Evolutionary conservation across 2,113 vertebrate genomes (phyloP), one percentile per base, ranked within the genome.

Genomic region (Corapipo altera): DNA sequence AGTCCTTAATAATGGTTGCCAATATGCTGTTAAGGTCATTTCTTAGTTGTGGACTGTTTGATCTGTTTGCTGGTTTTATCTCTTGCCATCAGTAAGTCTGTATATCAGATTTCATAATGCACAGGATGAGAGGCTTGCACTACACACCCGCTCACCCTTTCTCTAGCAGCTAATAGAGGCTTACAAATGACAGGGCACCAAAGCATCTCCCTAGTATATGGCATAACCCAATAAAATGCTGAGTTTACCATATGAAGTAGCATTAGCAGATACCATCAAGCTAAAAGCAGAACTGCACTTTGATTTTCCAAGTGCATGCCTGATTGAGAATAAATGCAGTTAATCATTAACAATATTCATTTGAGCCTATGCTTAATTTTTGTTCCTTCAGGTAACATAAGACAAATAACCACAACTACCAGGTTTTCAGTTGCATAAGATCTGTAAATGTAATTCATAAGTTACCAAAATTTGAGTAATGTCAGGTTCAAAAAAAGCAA

Each of bases 41-140:
- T 95, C 92, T 96, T 96, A 89, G 85, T n/a, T 92, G 84, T 37
- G 79, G 76, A 93, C 89, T 62, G 96, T 97, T 97, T 97, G 95
- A 97, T 97, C 94, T 90, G 65, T 89, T 90, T 66, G 85, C 94
- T 88, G 75, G 95, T 97, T 97, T 97, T 89, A 96, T 96, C 94
- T 94, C 94, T 83, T 91, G 93, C 87, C 91, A 91, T 67, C 48
- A 95, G 33, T 96, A 94, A 91, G 59, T 85, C 78, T 91, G 59
- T 39, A 6, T 88, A 94, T 97, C 94, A 78, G 57, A 70, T 97
- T 96, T 96, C 97, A 96, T 67, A 96, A 97, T 85, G 96, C 79
- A 87, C 76, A 91, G 89, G 88, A 65, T 89, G 88, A 92, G 79
- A n/a, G 51, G 58, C 74, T 94, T 82, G 92, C 33, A 61, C 73